These are phyloP conservation scores for Campoplex nolae DNA, from an alignment of 2,888 invertebrate genomes.

Conservation along the genomic window DNA sequence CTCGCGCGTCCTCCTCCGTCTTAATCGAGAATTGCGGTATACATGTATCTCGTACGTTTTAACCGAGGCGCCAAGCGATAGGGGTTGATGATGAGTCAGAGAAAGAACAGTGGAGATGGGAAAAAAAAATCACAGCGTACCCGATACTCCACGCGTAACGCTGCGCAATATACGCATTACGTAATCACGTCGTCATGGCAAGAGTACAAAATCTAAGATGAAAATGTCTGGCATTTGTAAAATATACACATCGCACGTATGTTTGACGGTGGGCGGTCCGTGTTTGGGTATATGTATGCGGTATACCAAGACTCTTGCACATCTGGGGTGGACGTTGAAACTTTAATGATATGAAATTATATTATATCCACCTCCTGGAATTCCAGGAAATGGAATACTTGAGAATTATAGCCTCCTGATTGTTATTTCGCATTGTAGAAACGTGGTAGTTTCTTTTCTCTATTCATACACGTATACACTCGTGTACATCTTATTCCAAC, in stretches of 20 bases:
- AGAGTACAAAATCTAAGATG: constrained; percentile 44
- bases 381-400: constrained; percentile 54
- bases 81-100: constrained; percentile 17
- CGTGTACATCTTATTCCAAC: not conserved
- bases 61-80: constrained; percentile 7
- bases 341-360: constrained; percentile 62
- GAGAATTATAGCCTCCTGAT: constrained; percentile 45
- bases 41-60: constrained; percentile 26
- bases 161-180: constrained; percentile 24
- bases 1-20: constrained; percentile 4
- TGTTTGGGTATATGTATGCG: not conserved
- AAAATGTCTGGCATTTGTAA: constrained; percentile 58
- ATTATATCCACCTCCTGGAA: constrained; percentile 33
- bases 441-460: not conserved
- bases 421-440: constrained; percentile 51
- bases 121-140: not conserved
- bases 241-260: constrained; percentile 49
- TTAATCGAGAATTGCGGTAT: constrained; percentile 15
- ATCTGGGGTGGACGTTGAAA: constrained; percentile 54
- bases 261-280: constrained; percentile 29
- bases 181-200: constrained; percentile 35
- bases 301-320: constrained; percentile 2
- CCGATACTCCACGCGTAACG: constrained; percentile 19
- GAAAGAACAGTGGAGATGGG: not conserved
- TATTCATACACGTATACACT: constrained; percentile 1